Conservation (phyloP, 2,797 vertebrate species). For the Sebastes elongatus region DNA sequence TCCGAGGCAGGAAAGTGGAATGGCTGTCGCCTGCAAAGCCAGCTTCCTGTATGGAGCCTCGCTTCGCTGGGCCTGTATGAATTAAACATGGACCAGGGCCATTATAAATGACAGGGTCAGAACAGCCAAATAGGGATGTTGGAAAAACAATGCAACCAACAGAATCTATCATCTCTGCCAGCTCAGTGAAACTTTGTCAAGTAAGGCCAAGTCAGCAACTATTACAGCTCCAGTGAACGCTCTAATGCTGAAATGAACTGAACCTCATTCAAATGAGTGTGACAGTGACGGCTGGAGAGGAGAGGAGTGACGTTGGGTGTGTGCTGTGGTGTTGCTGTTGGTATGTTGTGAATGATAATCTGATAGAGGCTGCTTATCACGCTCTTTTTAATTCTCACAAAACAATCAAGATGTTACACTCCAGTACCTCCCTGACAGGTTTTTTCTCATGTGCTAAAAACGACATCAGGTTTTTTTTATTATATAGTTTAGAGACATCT, state of each 20-base stretch:
- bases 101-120: constrained; percentile 72
- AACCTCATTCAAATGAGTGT: constrained; percentile 17
- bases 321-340: constrained; percentile 16
- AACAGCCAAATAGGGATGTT: constrained; percentile 64
- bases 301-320: constrained; percentile 14
- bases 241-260: constrained; percentile 7
- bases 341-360: constrained; percentile 28
- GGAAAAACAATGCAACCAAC: constrained; percentile 72
- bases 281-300: constrained; percentile 22
- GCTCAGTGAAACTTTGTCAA: constrained; percentile 59
- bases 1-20: constrained; percentile 62
- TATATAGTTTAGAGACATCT: background rate
- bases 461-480: background rate
- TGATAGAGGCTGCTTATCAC: background rate
- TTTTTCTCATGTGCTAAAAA: background rate
- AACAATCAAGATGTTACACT: background rate
- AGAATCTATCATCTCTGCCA: constrained; percentile 67
- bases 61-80: constrained; percentile 54
- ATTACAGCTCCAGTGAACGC: constrained; percentile 17
- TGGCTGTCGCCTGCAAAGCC: constrained; percentile 50
- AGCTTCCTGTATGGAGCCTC: constrained; percentile 61
- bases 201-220: constrained; percentile 60
- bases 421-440: background rate
- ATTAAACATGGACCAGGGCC: constrained; percentile 67
- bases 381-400: background rate